Percentiles rank a stretch among this genome's conserved stretches.
Evolutionary conservation across 1,140 invertebrate genomes (phyloP).

Genomic region (Lepeophtheirus salmonis): DNA sequence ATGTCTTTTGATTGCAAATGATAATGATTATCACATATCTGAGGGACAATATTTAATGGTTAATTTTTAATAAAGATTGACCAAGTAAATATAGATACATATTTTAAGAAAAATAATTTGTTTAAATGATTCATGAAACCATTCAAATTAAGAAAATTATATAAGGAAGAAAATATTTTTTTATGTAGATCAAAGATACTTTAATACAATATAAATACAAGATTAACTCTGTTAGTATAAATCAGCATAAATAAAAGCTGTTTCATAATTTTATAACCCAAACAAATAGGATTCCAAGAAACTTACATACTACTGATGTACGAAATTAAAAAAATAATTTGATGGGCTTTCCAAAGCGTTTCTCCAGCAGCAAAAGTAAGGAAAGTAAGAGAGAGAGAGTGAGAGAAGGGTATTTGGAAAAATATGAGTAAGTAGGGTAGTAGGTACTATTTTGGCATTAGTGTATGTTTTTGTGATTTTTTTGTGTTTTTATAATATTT

Average conservation of each 20-base stretch:
- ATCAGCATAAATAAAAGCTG: too few relatives aligned
- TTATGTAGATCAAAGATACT: too few relatives aligned
- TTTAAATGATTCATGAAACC: too few relatives aligned
- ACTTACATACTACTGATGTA: neutral
- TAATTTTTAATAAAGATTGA: too few relatives aligned
- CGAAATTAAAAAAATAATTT: neutral
- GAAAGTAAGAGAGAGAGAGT: neutral
- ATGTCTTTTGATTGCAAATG: neutral
- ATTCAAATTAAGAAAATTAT: too few relatives aligned
- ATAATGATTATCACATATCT: too few relatives aligned
- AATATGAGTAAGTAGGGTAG: neutral
- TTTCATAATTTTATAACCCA: neutral
- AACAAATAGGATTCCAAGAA: neutral
- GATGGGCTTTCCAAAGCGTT: constrained; percentile 4
- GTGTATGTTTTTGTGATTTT: neutral
- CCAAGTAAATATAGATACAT: too few relatives aligned
- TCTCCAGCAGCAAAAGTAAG: neutral
- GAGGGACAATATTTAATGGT: too few relatives aligned
- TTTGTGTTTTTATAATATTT: neutral
- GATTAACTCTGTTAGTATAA: too few relatives aligned
- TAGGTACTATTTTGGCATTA: neutral
- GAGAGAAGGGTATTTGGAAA: neutral
- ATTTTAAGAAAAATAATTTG: too few relatives aligned
- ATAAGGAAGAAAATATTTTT: too few relatives aligned
- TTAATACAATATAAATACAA: too few relatives aligned